These are phyloP conservation scores for Pelobates cultripes DNA, from an alignment of 2,797 vertebrate species.

Conservation along the genomic window DNA sequence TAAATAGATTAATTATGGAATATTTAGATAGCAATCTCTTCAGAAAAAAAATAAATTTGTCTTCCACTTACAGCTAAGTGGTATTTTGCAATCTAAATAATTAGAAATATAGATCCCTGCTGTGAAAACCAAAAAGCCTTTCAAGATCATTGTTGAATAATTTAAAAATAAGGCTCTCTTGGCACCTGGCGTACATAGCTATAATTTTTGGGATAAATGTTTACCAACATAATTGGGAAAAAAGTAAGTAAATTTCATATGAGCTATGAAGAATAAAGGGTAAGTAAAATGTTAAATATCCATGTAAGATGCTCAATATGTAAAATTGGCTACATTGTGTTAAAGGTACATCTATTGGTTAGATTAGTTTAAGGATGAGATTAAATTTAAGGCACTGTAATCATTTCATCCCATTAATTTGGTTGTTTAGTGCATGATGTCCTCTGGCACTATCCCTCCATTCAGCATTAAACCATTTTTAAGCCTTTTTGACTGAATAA, in stretches of 20 bases:
- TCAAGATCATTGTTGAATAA: conserved; percentile 12
- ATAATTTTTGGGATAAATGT: background rate
- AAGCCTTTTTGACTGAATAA: too few relatives aligned
- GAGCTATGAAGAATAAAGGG: background rate
- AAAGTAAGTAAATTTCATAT: background rate
- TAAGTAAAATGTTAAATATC: too few relatives aligned
- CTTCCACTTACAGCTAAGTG: conserved; percentile 48
- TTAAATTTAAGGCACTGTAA: too few relatives aligned
- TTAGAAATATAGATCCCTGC: conserved; percentile 42
- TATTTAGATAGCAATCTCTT: conserved; percentile 49
- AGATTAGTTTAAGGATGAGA: too few relatives aligned
- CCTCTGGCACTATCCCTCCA: too few relatives aligned
- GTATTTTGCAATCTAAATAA: conserved; percentile 41
- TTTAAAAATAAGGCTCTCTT: conserved; percentile 29
- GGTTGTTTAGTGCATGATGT: too few relatives aligned
- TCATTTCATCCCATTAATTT: too few relatives aligned
- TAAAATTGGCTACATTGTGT: too few relatives aligned
- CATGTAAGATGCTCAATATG: too few relatives aligned
- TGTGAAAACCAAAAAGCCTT: conserved; percentile 29
- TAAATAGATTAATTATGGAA: conserved; percentile 52
- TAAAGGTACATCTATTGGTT: too few relatives aligned
- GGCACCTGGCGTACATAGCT: conserved; percentile 3
- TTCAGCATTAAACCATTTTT: too few relatives aligned
- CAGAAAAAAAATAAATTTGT: conserved; percentile 41
- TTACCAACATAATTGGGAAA: background rate